A percentile compares a stretch with the other conserved stretches of the same genome.
phyloP scores from a whole-genome alignment of 2,888 invertebrate genomes.

The Patella caerulea region DNA sequence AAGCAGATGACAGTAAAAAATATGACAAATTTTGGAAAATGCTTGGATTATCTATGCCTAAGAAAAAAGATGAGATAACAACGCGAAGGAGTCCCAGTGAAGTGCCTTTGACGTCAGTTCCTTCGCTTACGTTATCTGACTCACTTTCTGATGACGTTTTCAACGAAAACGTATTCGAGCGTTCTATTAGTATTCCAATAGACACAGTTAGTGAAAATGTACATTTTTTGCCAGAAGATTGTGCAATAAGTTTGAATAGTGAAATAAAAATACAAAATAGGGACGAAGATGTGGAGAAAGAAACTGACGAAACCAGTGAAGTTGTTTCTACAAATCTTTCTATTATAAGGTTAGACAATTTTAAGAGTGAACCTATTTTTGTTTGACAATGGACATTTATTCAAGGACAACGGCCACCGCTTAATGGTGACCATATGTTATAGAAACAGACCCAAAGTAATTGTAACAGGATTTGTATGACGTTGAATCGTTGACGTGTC shows the following conservation, averaged over 20 bases:
- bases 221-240: not conserved
- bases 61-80: conserved; percentile 35
- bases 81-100: conserved; percentile 18
- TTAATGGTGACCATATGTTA: too few relatives aligned
- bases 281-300: too few relatives aligned
- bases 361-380: too few relatives aligned
- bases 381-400: too few relatives aligned
- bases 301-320: too few relatives aligned
- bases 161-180: not conserved
- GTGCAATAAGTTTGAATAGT: not conserved
- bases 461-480: too few relatives aligned
- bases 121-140: conserved; percentile 2
- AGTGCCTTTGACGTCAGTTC: conserved; percentile 14
- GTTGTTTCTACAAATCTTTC: too few relatives aligned
- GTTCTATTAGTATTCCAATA: not conserved
- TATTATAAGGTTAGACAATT: too few relatives aligned
- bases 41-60: conserved; percentile 48
- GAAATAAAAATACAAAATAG: too few relatives aligned
- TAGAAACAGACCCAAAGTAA: too few relatives aligned
- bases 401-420: too few relatives aligned
- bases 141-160: conserved; percentile 26
- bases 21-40: conserved; percentile 51
- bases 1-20: conserved; percentile 36
- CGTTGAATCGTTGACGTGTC: too few relatives aligned
- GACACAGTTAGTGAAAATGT: not conserved